phyloP scores from a whole-genome alignment of 2,113 vertebrate species.

The Oceanites oceanicus region DNA sequence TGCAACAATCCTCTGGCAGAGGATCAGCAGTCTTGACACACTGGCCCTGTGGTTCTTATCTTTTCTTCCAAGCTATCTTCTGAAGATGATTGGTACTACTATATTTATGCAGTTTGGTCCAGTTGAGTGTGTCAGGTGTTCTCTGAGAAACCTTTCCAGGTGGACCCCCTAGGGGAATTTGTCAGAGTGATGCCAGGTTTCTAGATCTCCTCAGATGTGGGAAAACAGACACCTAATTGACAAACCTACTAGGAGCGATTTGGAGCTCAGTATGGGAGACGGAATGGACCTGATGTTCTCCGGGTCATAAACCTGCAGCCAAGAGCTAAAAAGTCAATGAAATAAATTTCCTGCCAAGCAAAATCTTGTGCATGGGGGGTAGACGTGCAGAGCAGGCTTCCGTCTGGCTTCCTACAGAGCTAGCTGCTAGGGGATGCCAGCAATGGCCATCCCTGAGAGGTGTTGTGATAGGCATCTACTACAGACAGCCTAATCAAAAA shows the following conservation, averaged over 20 bases:
- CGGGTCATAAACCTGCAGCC: background rate
- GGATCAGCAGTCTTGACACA: background rate
- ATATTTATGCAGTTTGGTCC: background rate
- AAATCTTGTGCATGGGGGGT: background rate
- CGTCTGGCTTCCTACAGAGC: background rate
- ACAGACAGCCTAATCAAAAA: background rate
- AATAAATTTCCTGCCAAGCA: background rate
- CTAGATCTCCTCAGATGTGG: background rate
- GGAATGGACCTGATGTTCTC: background rate
- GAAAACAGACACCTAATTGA: background rate
- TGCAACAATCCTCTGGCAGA: background rate
- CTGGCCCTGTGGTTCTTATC: background rate
- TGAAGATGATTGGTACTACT: background rate
- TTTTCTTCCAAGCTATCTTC: background rate
- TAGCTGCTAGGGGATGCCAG: background rate
- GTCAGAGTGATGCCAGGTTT: background rate
- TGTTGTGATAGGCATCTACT: background rate
- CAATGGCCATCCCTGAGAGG: background rate
- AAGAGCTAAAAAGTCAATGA: background rate
- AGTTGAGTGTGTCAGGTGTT: background rate
- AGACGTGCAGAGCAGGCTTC: background rate
- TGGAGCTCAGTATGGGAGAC: background rate
- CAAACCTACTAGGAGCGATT: background rate
- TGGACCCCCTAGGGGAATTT: background rate
- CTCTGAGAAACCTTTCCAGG: background rate